A percentile compares a stretch with the other conserved stretches of the same genome.
Evolutionary conservation across 2,888 invertebrate genomes (phyloP).

Genomic region (Archaeoteleia sp.): DNA sequence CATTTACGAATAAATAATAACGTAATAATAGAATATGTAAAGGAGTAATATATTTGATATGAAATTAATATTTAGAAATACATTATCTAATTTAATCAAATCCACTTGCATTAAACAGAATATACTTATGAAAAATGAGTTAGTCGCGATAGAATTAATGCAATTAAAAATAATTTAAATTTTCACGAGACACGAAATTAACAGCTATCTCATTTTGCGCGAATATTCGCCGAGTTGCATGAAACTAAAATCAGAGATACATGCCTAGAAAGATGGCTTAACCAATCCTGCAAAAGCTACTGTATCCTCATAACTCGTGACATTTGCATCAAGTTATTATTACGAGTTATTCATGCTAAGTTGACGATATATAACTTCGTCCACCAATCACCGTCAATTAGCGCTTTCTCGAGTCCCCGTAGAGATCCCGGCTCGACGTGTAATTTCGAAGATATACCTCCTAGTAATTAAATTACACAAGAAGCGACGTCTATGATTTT

Average conservation of each 20-base stretch:
- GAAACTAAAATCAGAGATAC: constrained; percentile 66
- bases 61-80: too few relatives aligned
- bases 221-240: constrained; percentile 45
- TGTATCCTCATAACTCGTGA: constrained; percentile 64
- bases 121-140: too few relatives aligned
- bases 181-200: constrained; percentile 38
- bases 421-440: constrained; percentile 46
- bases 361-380: constrained; percentile 55
- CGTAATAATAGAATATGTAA: too few relatives aligned
- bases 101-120: background rate
- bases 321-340: constrained; percentile 55
- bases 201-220: constrained; percentile 36
- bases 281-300: constrained; percentile 81
- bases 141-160: too few relatives aligned
- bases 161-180: constrained; percentile 46
- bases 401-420: constrained; percentile 51
- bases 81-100: background rate
- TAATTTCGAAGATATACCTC: constrained; percentile 51
- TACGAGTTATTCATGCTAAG: constrained; percentile 54
- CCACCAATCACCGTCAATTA: constrained; percentile 55
- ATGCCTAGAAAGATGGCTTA: constrained; percentile 83
- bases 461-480: constrained; percentile 57
- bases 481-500: constrained; percentile 58
- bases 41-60: too few relatives aligned
- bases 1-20: too few relatives aligned